Evolutionary conservation across 2,888 invertebrate species (phyloP).

Genomic region (Drosophila incognita): DNA sequence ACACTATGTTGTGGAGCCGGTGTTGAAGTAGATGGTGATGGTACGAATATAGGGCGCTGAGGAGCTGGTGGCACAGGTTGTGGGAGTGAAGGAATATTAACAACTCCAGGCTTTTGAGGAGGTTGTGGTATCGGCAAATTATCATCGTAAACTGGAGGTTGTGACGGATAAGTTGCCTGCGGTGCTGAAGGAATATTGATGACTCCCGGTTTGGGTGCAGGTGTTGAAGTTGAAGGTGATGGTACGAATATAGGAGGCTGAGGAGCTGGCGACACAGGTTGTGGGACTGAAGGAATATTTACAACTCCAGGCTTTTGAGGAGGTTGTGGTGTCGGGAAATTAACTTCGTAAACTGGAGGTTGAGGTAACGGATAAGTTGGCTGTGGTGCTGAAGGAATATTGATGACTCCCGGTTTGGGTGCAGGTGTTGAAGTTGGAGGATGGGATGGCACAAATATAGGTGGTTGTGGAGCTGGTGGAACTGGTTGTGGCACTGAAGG

Average conservation of each 20-base stretch:
- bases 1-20: slow-evolving; percentile 25
- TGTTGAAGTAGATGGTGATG: slow-evolving; percentile 13
- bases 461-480: slow-evolving; percentile 12
- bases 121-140: slow-evolving; percentile 31
- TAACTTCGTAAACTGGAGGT: slow-evolving; percentile 49
- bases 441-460: slow-evolving; percentile 2
- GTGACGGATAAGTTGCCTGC: slow-evolving; percentile 29
- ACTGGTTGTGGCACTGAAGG: slow-evolving; percentile 15
- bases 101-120: slow-evolving; percentile 19
- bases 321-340: slow-evolving; percentile 26
- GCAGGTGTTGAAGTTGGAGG: slow-evolving; percentile 5
- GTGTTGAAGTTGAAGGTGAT: slow-evolving; percentile 10
- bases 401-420: slow-evolving; percentile 37
- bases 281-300: slow-evolving; percentile 42
- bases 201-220: slow-evolving; percentile 34
- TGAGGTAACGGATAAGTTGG: slow-evolving; percentile 32
- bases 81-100: slow-evolving; percentile 43
- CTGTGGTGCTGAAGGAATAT: slow-evolving; percentile 28
- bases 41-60: slow-evolving; percentile 30
- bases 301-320: slow-evolving; percentile 25
- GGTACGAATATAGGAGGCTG: slow-evolving; percentile 26
- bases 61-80: slow-evolving; percentile 15
- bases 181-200: slow-evolving; percentile 33
- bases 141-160: slow-evolving; percentile 47
- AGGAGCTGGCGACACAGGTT: slow-evolving; percentile 13